Evolutionary conservation across 2,888 invertebrate species (phyloP), one percentile per base, ranked within the genome.

Genomic region (Anthophora plumipes): DNA sequence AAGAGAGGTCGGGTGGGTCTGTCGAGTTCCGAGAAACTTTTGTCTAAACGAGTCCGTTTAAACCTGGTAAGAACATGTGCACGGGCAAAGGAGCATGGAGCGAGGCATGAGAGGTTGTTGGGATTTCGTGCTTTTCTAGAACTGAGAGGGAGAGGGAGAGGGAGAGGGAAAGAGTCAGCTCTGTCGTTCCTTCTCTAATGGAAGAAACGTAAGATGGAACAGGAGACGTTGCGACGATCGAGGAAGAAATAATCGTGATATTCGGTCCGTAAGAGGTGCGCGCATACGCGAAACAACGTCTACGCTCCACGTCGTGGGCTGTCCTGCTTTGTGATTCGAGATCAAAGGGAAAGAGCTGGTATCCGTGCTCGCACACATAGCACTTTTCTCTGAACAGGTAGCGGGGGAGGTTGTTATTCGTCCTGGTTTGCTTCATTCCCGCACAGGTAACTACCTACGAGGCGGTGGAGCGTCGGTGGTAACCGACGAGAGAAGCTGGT

Each of bases 301-400:
- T 31, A 64, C 37, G 64, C 41, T n/a, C 17, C 25, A 55, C 61
- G 70, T 46, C 73, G 69, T 52, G 69, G 52, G 69, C 74, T 77
- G 72, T 80, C 54, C 52, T 39, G 59, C 71, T 80, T 83, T 83
- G 83, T 85, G 69, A 76, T 50, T 22, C 39, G 85, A 77, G 83
- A 82, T 82, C 80, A 85, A 87, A 86, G 83, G 70, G 77, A 85
- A 84, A 80, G 75, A 83, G 77, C 72, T 60, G 78, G 82, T 88
- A 82, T 73, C 80, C 83, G 70, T 54, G 59, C 76, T 17, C 9
- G n/a, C 22, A 43, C 43, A 17, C 43, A 50, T 68, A 79, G 80
- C n/a, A n/a, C 77, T 87, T 82, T 79, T 67, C 76, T 54, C 12
- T 61, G 83, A 83, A 75, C 80, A 82, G 79, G 81, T 81, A 66